Conservation (phyloP, 2,797 vertebrate species). For the Coluber constrictor region DNA sequence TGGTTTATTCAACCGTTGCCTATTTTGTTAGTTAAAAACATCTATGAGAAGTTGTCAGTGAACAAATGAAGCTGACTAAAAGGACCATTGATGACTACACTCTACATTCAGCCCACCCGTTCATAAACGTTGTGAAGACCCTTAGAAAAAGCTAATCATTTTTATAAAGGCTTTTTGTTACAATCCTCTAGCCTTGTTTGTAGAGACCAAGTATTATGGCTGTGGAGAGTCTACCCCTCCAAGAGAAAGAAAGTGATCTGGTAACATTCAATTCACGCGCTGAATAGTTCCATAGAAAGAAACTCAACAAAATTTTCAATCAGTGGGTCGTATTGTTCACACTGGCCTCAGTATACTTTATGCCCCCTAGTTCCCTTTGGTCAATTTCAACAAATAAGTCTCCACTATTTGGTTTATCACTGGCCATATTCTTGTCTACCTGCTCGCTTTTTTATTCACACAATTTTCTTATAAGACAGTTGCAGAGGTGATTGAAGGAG, state of each 20-base stretch:
- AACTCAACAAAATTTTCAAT: not conserved
- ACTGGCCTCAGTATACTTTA: not conserved
- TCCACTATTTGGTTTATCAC: not conserved
- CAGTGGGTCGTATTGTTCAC: not conserved
- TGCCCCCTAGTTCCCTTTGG: not conserved
- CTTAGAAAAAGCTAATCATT: not conserved
- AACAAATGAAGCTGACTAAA: not conserved
- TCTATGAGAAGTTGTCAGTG: not conserved
- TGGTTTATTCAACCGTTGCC: not conserved
- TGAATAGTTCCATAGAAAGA: not conserved
- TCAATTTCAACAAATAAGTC: not conserved
- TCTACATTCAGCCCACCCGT: not conserved
- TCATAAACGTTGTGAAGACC: not conserved
- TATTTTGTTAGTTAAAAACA: not conserved
- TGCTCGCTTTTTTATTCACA: not conserved
- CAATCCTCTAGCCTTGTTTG: not conserved
- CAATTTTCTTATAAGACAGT: not conserved
- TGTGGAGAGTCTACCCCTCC: not conserved
- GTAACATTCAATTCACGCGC: not conserved
- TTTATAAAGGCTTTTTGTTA: not conserved
- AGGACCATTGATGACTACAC: too few relatives aligned
- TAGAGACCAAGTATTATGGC: not conserved
- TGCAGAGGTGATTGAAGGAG: not conserved
- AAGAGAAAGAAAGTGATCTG: not conserved
- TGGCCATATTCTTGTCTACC: not conserved